A percentile compares a stretch with the other conserved stretches of the same genome.
Conservation (phyloP, 2,113 vertebrate genomes). For the Triplophysa rosa region DNA sequence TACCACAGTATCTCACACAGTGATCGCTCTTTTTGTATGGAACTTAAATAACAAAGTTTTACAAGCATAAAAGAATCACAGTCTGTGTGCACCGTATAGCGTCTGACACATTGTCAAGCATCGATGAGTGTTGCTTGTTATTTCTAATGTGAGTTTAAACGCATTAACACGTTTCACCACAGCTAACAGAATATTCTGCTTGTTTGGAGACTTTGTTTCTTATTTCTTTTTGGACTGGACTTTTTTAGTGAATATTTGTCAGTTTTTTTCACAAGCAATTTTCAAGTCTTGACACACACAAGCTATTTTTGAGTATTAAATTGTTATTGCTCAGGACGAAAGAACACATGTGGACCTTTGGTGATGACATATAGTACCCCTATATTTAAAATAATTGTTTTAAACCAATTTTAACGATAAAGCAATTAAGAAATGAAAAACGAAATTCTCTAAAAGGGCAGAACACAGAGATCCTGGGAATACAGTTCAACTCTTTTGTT, state of each 20-base stretch:
- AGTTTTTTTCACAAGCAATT: too few relatives aligned
- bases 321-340: too few relatives aligned
- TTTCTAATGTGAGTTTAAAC: not conserved
- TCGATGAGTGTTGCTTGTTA: constrained; percentile 4
- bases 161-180: constrained; percentile 5
- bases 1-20: not conserved
- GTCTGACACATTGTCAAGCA: constrained; percentile 22
- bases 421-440: too few relatives aligned
- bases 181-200: not conserved
- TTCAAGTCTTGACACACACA: too few relatives aligned
- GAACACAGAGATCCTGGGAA: too few relatives aligned
- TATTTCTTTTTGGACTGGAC: not conserved
- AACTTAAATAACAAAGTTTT: not conserved
- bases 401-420: too few relatives aligned
- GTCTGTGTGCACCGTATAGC: not conserved
- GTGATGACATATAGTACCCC: too few relatives aligned
- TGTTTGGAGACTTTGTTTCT: not conserved
- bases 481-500: too few relatives aligned
- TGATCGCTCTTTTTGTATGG: not conserved
- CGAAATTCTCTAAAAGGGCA: too few relatives aligned
- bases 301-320: too few relatives aligned
- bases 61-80: constrained; percentile 21
- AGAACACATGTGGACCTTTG: too few relatives aligned
- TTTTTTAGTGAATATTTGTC: not conserved
- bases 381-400: too few relatives aligned